phyloP scores from a whole-genome alignment of 2,888 invertebrate species.

The Zygaena filipendulae region DNA sequence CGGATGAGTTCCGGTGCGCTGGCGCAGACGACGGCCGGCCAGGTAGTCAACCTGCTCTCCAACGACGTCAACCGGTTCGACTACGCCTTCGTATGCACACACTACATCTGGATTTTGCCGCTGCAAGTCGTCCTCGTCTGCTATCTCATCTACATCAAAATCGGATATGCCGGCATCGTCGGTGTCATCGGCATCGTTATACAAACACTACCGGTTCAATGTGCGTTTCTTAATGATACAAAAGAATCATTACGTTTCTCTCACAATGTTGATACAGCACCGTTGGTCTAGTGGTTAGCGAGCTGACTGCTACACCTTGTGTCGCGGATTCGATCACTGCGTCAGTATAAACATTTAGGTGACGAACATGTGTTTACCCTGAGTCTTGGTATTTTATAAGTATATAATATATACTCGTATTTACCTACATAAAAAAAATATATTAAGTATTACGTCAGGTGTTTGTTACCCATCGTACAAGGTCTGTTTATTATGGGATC shows the following conservation, averaged over 20 bases:
- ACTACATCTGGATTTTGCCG: conserved; percentile 91
- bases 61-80: conserved; percentile 96
- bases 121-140: conserved; percentile 74
- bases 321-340: too few species aligned
- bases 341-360: too few species aligned
- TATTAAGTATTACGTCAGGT: too few species aligned
- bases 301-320: too few species aligned
- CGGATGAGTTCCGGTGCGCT: conserved; percentile 83
- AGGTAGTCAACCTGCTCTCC: conserved; percentile 92
- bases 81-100: conserved; percentile 82
- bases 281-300: too few species aligned
- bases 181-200: conserved; percentile 83
- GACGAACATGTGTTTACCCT: too few species aligned
- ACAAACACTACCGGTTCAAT: conserved; percentile 86
- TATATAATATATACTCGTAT: neutral
- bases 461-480: too few species aligned
- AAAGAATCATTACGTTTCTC: too few species aligned
- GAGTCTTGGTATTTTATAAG: too few species aligned
- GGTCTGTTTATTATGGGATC: too few species aligned
- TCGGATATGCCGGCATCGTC: conserved; percentile 78
- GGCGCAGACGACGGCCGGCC: conserved; percentile 89
- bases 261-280: too few species aligned
- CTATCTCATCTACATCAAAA: conserved; percentile 80
- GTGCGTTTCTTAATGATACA: conserved; percentile 60
- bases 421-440: too few species aligned